phyloP scores from a whole-genome alignment of 2,888 invertebrate genomes.

The Dysmachus trigonus region DNA sequence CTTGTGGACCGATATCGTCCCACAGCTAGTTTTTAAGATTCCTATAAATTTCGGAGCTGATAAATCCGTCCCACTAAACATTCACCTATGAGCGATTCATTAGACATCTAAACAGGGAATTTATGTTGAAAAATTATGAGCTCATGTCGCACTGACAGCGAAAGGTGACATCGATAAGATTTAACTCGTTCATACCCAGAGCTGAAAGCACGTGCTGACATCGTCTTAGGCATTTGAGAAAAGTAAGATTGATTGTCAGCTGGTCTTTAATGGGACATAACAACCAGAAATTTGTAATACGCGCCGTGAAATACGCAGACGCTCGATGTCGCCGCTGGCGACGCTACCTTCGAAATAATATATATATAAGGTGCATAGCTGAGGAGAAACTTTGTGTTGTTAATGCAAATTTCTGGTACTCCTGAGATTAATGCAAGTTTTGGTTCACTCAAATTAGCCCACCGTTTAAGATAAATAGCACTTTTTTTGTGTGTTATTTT shows the following conservation, averaged over 20 bases:
- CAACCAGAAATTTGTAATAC: slow-evolving; percentile 1
- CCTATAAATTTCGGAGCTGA: background rate
- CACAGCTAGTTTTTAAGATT: background rate
- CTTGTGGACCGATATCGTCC: background rate
- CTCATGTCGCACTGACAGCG: background rate
- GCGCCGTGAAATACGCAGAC: background rate
- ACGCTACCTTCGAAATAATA: background rate
- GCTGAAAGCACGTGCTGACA: slow-evolving; percentile 1
- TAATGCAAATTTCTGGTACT: background rate
- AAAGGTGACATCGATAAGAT: slow-evolving; percentile 19
- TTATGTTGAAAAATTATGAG: slow-evolving; percentile 16
- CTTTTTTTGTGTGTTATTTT: background rate
- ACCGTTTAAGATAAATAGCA: background rate
- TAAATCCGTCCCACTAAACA: background rate
- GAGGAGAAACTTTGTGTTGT: background rate
- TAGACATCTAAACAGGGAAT: slow-evolving; percentile 2
- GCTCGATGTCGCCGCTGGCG: background rate
- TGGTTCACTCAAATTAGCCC: background rate
- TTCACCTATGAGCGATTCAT: slow-evolving; percentile 7
- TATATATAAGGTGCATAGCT: background rate
- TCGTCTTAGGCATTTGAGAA: background rate
- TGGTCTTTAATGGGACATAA: background rate
- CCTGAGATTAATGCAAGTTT: background rate
- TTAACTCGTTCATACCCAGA: background rate
- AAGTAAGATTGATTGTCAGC: slow-evolving; percentile 5